Conservation (phyloP, 1,140 invertebrate genomes). For the Parapsyche elsis region DNA sequence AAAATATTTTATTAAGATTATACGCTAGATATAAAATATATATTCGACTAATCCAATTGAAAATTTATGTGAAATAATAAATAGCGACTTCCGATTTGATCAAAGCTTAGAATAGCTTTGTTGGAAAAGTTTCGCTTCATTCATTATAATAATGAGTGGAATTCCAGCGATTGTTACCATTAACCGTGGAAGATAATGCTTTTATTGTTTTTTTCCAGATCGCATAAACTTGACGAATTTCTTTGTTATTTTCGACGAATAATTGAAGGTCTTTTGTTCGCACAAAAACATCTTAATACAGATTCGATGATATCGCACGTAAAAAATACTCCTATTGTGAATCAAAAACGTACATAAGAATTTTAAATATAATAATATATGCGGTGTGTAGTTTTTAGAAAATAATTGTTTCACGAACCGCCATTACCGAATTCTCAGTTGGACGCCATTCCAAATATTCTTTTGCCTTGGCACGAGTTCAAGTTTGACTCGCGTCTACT, state of each 20-base stretch:
- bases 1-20: no score
- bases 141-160: conserved; percentile 13
- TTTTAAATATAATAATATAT: no score
- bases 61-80: no score
- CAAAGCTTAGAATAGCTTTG: conserved; percentile 15
- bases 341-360: neutral
- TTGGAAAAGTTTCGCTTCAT: conserved; percentile 20
- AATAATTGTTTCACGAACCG: conserved; percentile 40
- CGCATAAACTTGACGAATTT: neutral
- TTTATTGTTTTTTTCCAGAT: conserved; percentile 21
- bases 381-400: neutral
- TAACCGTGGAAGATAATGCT: conserved; percentile 5
- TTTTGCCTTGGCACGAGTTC: conserved; percentile 48
- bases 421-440: conserved; percentile 43
- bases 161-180: conserved; percentile 8
- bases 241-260: conserved; percentile 4
- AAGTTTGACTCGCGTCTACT: conserved; percentile 41
- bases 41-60: no score
- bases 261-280: neutral
- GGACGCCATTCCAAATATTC: conserved; percentile 49
- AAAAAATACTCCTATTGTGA: neutral
- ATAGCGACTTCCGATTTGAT: conserved; percentile 5
- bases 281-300: no score
- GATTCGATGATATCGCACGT: neutral
- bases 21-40: no score